Percentiles rank a stretch among this genome's conserved stretches.
These are phyloP conservation scores for Cotesia glomerata DNA, from an alignment of 1,140 invertebrate genomes.

Conservation along the genomic window DNA sequence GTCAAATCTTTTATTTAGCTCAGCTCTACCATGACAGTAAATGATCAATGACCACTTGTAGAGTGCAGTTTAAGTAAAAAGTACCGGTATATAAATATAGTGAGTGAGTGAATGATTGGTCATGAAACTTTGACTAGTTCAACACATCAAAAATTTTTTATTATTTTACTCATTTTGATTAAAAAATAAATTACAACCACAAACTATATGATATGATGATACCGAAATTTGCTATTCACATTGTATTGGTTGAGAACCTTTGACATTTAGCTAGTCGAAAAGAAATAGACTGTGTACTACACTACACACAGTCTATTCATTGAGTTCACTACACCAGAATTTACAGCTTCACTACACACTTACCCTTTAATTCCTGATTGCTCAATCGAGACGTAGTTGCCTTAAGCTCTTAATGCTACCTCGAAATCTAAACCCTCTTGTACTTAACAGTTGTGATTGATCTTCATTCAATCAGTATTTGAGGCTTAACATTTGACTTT, in stretches of 20 bases:
- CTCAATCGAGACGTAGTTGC: not conserved
- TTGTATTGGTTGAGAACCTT: not conserved
- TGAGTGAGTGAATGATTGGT: not conserved
- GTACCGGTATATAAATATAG: too few relatives aligned
- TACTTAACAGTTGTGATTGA: slow-evolving; percentile 29
- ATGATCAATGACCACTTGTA: too few relatives aligned
- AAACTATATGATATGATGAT: not conserved
- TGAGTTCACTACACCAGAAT: slow-evolving; percentile 16
- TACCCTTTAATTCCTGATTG: not conserved
- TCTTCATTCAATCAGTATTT: slow-evolving; percentile 17
- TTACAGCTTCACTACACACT: not conserved
- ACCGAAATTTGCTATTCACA: not conserved
- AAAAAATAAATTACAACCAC: too few relatives aligned
- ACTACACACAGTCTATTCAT: not conserved
- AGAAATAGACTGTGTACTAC: not conserved
- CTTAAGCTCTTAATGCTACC: not conserved
- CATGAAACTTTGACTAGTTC: not conserved
- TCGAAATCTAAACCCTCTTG: not conserved
- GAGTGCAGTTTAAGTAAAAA: too few relatives aligned
- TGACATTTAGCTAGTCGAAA: not conserved
- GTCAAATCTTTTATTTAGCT: too few relatives aligned
- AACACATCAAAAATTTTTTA: not conserved
- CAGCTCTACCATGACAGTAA: too few relatives aligned
- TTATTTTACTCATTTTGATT: too few relatives aligned
- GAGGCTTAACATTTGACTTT: too few relatives aligned